Conservation (phyloP, 2,888 invertebrate species). For the Cinara cedri region DNA sequence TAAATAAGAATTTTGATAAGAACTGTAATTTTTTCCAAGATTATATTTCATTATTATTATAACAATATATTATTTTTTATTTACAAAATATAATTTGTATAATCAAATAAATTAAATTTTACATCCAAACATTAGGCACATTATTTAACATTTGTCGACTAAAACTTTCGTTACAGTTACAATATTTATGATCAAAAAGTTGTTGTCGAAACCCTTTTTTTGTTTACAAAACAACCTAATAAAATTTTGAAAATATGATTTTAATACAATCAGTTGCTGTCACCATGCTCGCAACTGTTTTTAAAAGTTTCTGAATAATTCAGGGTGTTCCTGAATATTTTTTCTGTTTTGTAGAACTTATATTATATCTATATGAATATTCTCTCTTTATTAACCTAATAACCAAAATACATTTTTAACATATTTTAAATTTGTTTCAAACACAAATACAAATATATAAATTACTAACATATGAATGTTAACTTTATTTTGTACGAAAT, state of each 20-base stretch:
- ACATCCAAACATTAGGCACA: conserved; percentile 20
- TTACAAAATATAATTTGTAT: not conserved
- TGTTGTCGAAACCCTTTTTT: conserved; percentile 39
- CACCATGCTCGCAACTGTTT: not conserved
- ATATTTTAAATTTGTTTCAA: too few relatives aligned
- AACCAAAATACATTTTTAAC: too few relatives aligned
- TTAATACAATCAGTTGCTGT: conserved; percentile 32
- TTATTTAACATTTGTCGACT: conserved; percentile 25
- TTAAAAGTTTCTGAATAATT: conserved; percentile 40
- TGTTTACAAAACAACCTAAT: not conserved
- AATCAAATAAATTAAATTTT: not conserved
- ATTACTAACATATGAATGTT: too few relatives aligned
- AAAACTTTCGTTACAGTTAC: conserved; percentile 30
- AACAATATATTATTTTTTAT: not conserved
- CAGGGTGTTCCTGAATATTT: conserved; percentile 12
- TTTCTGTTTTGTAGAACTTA: not conserved
- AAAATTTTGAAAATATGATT: conserved; percentile 38
- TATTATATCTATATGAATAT: too few relatives aligned
- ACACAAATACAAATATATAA: too few relatives aligned
- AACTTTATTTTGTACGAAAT: too few relatives aligned
- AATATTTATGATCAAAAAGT: conserved; percentile 48
- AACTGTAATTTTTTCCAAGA: too few relatives aligned
- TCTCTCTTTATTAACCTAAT: too few relatives aligned
- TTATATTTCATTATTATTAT: not conserved
- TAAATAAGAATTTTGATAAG: too few relatives aligned